A percentile compares a stretch with the other conserved stretches of the same genome.
Conservation (phyloP, 2,113 vertebrate species). For the Platycercus adscitus region DNA sequence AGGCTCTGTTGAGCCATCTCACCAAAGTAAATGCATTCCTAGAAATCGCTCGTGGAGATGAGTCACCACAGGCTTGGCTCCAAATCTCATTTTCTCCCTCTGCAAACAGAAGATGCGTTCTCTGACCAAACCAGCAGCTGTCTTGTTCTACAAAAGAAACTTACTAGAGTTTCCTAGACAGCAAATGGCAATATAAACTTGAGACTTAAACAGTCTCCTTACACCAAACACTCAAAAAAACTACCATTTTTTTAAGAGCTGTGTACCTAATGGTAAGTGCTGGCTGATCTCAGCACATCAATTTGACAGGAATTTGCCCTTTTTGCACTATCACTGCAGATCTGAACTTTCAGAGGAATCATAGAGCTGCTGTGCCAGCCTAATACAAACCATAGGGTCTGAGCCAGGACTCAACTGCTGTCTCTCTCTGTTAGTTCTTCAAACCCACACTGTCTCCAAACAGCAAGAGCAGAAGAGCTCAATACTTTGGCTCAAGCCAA, state of each 20-base stretch:
- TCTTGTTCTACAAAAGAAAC: not conserved
- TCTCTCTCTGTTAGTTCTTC: not conserved
- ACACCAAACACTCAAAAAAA: fast-evolving
- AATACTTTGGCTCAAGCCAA: not conserved
- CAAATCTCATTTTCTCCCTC: not conserved
- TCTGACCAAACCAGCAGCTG: not conserved
- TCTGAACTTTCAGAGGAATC: not conserved
- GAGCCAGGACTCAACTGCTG: not conserved
- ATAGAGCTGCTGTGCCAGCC: not conserved
- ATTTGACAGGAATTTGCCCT: not conserved
- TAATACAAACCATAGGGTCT: not conserved
- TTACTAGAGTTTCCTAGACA: not conserved
- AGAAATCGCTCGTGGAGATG: not conserved
- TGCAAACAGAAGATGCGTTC: not conserved
- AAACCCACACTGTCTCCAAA: not conserved
- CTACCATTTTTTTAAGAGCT: fast-evolving
- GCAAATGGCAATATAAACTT: not conserved
- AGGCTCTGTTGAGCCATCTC: not conserved
- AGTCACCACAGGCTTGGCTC: not conserved
- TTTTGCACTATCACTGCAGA: not conserved
- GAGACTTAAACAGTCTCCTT: not conserved
- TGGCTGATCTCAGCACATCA: not conserved
- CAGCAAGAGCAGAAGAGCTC: not conserved
- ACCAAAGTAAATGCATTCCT: not conserved
- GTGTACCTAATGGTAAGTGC: fast-evolving